phyloP scores from a whole-genome alignment of 2,888 invertebrate species.

The Erebia aethiops region DNA sequence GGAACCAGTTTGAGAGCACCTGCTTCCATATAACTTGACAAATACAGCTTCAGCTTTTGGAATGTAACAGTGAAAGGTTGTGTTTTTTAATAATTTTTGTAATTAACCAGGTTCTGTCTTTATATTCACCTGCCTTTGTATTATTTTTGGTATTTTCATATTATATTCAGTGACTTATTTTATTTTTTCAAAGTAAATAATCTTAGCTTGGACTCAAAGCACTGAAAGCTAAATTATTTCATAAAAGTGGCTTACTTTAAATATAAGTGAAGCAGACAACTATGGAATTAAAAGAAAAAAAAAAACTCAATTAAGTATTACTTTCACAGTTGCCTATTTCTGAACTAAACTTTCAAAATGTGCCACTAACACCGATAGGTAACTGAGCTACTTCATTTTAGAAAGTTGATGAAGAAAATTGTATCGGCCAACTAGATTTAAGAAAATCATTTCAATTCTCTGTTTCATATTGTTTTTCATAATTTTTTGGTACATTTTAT shows the following conservation, averaged over 20 bases:
- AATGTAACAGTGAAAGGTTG: too few relatives aligned
- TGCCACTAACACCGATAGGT: constrained; percentile 36
- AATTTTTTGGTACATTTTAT: constrained; percentile 5
- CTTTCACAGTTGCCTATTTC: constrained; percentile 29
- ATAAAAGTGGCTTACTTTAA: too few relatives aligned
- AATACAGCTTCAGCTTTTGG: too few relatives aligned
- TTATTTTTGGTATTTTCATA: too few relatives aligned
- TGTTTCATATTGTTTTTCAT: constrained; percentile 2
- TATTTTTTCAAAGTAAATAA: too few relatives aligned
- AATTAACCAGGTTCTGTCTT: too few relatives aligned
- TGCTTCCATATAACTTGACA: not conserved
- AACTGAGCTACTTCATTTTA: constrained; percentile 28
- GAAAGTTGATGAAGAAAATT: constrained; percentile 36
- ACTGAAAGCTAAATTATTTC: too few relatives aligned
- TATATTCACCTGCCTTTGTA: too few relatives aligned
- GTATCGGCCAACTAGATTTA: constrained; percentile 32
- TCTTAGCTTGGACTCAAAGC: too few relatives aligned
- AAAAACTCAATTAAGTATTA: not conserved
- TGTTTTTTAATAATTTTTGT: too few relatives aligned
- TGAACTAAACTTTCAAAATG: constrained; percentile 29
- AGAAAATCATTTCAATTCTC: constrained; percentile 23
- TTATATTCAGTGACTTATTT: too few relatives aligned
- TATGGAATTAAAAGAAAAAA: constrained; percentile 7
- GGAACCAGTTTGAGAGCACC: not conserved
- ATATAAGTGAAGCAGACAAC: not conserved